Base-by-base conservation (phyloP, 2,888 invertebrate genomes). In the Atrina japonica region DNA sequence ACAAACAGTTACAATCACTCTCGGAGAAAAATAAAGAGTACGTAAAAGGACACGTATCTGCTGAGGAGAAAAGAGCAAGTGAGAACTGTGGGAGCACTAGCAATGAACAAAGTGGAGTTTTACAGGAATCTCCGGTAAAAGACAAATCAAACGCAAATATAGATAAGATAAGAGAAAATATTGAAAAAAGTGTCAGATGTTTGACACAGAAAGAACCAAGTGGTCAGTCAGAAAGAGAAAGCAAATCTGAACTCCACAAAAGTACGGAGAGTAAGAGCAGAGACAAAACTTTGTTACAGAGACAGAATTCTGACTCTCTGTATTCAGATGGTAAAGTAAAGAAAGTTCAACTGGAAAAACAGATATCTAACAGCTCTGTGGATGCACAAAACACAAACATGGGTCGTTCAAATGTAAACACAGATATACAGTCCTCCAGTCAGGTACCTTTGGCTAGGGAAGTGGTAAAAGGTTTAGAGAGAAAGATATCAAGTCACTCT, bases 1-100 rank as follows among this genome's bases (percentile, higher is more conserved):
- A 82, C 65, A 52, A 66, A 27, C 77, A 81, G 66, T 68, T 83
- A 21, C 69, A 74, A 45, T 66, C 66, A 27, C 67, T 81, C 21
- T 73, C 77, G 16, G 75, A 80, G 52, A 76, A 68, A 50, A 80
- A 79, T 68, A 75, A 77, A 66, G 71, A 75, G 18, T 75, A 79
- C 50, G 78, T 83, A n/a, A 82, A 73, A 59, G 83, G 83, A 30
- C 75, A 75, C 27, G 49, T 66, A 9, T 59, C 59, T 5, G 21
- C 59, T 3, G 49, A 53, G n/a, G 47, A 50, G 27, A 21, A 30
- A 14, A 47, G 14, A 43, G 23, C 16, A 25, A 40, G 27, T 49
- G 40, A 29, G 14, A 50, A 11, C n/a, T 5, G 23, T 27, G 9
- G 16, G 23, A 11, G 27, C 6, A 27, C 27, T 7, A 40, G 43